Evolutionary conservation across 1,140 invertebrate genomes (phyloP).

Genomic region (Pachypsylla venusta): DNA sequence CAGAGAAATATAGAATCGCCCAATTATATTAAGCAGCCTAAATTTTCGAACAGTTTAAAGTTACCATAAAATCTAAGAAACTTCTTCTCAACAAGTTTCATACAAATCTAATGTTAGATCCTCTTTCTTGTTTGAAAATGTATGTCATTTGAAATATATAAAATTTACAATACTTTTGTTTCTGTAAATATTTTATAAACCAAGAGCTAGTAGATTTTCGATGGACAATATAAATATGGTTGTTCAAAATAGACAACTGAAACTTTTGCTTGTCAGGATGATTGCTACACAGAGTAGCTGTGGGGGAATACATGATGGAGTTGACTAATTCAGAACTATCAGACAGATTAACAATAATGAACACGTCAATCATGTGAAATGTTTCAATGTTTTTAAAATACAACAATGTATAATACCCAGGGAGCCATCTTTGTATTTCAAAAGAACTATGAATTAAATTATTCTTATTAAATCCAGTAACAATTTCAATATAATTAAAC

Average conservation of each 20-base stretch:
- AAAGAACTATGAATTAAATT: background rate
- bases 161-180: background rate
- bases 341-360: too few relatives aligned
- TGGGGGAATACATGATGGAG: too few relatives aligned
- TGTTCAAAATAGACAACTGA: background rate
- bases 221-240: background rate
- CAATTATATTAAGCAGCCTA: too few relatives aligned
- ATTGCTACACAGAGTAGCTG: too few relatives aligned
- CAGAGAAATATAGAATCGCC: too few relatives aligned
- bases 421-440: background rate
- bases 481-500: conserved; percentile 1
- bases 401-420: background rate
- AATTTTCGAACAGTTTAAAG: too few relatives aligned
- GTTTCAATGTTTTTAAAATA: background rate
- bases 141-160: conserved; percentile 4
- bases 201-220: background rate
- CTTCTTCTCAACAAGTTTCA: background rate
- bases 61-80: background rate
- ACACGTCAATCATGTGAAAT: too few relatives aligned
- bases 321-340: too few relatives aligned
- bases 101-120: background rate
- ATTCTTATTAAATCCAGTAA: background rate
- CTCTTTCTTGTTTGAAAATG: background rate
- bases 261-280: too few relatives aligned
- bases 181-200: background rate